Evolutionary conservation across 2,797 vertebrate species (phyloP), one percentile per base, ranked within the genome.

Genomic region (Oreonectes daqikongensis): DNA sequence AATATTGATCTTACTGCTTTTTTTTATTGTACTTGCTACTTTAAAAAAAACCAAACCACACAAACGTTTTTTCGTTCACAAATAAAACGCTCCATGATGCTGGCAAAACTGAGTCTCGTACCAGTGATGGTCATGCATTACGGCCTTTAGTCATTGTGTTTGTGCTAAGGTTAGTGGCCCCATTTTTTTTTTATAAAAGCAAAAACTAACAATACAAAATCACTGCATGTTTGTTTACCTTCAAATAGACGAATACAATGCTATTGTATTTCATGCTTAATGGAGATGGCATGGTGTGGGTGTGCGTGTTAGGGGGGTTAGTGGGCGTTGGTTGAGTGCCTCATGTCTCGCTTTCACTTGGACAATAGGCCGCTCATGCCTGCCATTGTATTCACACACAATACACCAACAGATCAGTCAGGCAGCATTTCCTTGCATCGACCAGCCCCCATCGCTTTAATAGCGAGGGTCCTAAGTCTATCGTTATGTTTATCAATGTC

Each of bases 331-430:
- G 73, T 78, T 87, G 83, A 77, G 55, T 73, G 87, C 85, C 81
- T 85, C 87, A 86, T 89, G 89, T 91, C 89, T 90, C 89, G 84
- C 86, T 93, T 92, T 89, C 88, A 89, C 85, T 79, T 80, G 48
- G 17, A 92, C 90, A 93, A 90, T 87, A 82, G 88, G 70, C 75
- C 83, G 82, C 88, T 84, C 86, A 89, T 28, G 83, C 81, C 78
- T 59, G 28, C 53, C 67, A 82, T 89, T 89, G 85, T 86, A 20
- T 74, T 60, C 84, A 87, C 68, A 81, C 85, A 84, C 82, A 84
- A 79, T 64, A 40, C 82, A 83, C 86, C 88, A 91, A 87, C 85
- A 90, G 89, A 91, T 86, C 77, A 83, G 69, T 82, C 82, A 82
- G 84, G 17, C 71, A 65, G 85, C 85, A 88, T 90, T 84, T 86